phyloP scores from a whole-genome alignment of 2,113 vertebrate species.

The Chaetops frenatus region DNA sequence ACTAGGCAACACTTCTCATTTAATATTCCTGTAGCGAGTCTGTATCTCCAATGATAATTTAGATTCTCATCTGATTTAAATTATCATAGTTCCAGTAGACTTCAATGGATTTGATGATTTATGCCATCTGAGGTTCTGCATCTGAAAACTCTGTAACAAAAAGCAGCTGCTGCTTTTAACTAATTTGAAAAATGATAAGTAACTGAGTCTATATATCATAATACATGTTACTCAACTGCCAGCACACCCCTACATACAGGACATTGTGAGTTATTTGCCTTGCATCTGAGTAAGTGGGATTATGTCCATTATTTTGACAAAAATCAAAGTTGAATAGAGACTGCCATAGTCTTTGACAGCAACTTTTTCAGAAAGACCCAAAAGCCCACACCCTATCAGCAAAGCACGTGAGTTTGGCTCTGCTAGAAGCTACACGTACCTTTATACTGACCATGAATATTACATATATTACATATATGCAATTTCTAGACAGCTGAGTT shows the following conservation, averaged over 20 bases:
- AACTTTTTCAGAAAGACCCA: background rate
- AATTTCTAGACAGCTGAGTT: background rate
- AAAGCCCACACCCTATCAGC: background rate
- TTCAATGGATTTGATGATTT: conserved; percentile 11
- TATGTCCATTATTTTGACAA: background rate
- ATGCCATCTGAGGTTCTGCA: background rate
- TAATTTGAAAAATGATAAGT: background rate
- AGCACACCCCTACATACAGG: background rate
- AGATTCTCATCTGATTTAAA: conserved; percentile 2
- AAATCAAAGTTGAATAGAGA: background rate
- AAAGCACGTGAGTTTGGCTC: background rate
- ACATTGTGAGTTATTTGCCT: background rate
- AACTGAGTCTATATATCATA: background rate
- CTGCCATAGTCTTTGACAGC: background rate
- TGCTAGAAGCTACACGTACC: background rate
- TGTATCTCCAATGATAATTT: background rate
- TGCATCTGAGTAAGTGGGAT: background rate
- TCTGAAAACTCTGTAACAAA: background rate
- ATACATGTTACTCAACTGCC: background rate
- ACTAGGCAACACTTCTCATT: background rate
- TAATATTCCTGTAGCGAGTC: background rate
- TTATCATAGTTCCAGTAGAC: background rate
- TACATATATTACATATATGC: background rate
- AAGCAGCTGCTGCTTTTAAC: background rate
- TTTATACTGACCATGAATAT: background rate